phyloP scores from a whole-genome alignment of 1,140 invertebrate species.

The Caerostris darwini region DNA sequence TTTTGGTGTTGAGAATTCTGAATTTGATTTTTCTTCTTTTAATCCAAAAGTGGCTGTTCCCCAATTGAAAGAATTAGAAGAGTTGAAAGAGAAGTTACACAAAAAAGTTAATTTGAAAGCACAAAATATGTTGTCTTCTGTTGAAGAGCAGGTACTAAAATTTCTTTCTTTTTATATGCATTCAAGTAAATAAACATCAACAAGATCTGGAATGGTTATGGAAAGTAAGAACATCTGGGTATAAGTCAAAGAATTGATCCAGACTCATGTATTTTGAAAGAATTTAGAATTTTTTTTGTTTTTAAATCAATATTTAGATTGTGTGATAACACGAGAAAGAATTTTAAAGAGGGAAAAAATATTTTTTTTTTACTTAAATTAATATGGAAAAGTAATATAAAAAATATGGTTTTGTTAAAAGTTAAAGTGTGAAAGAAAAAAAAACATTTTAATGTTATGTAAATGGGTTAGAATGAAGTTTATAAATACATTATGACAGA shows the following conservation, averaged over 20 bases:
- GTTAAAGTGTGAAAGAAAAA: too few species aligned
- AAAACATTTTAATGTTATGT: too few species aligned
- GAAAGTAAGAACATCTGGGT: neutral
- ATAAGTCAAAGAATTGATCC: neutral
- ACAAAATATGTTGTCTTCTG: conserved; percentile 79
- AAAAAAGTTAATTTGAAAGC: conserved; percentile 92
- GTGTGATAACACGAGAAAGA: too few species aligned
- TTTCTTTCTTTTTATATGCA: neutral
- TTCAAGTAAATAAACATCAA: neutral
- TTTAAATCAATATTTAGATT: neutral
- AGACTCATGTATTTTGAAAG: neutral
- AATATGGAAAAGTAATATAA: too few species aligned
- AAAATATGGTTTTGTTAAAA: too few species aligned
- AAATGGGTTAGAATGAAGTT: too few species aligned
- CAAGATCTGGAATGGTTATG: too few species aligned
- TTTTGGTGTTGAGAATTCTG: conserved; percentile 87
- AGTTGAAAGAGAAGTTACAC: conserved; percentile 88
- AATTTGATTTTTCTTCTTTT: conserved; percentile 84
- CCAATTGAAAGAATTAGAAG: conserved; percentile 86
- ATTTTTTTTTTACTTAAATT: too few species aligned
- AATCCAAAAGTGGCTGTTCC: conserved; percentile 85
- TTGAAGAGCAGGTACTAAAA: conserved; percentile 78
- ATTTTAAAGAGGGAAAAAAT: too few species aligned
- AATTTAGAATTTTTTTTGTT: neutral
- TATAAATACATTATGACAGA: too few species aligned